phyloP scores from a whole-genome alignment of 2,888 invertebrate species.

The Phrixothrix hirtus region DNA sequence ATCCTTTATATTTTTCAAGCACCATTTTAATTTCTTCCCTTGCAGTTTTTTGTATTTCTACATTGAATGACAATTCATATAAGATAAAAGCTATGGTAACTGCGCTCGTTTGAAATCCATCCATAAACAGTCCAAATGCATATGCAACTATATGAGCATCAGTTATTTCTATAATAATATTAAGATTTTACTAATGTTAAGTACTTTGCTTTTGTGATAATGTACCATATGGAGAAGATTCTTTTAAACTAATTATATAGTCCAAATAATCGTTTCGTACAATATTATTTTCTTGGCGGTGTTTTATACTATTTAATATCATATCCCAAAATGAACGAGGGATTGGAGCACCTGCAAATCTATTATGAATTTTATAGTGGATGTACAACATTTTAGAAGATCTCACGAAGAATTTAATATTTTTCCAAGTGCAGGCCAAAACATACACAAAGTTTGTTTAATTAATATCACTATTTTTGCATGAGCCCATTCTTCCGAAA shows the following conservation, averaged over 20 bases:
- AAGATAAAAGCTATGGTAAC: constrained; percentile 55
- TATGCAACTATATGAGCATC: constrained; percentile 43
- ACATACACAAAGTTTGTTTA: constrained; percentile 25
- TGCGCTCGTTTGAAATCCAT: constrained; percentile 61
- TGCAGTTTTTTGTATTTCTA: constrained; percentile 56
- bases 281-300: constrained; percentile 50
- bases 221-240: neutral
- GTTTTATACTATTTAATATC: constrained; percentile 42
- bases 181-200: no score
- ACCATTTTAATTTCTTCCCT: constrained; percentile 53
- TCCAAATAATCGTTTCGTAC: constrained; percentile 54
- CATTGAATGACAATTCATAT: constrained; percentile 56
- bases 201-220: no score
- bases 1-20: constrained; percentile 47
- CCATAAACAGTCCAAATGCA: constrained; percentile 58
- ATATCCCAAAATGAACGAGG: constrained; percentile 48
- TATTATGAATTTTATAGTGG: neutral
- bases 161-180: constrained; percentile 12
- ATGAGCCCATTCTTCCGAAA: constrained; percentile 16
- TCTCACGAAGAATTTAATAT: constrained; percentile 31
- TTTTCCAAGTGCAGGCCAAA: constrained; percentile 37
- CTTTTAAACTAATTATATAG: constrained; percentile 46
- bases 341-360: constrained; percentile 29
- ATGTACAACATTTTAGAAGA: neutral
- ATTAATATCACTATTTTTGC: no score